Evolutionary conservation across 2,888 invertebrate species (phyloP).

Genomic region (Conus canariensis): DNA sequence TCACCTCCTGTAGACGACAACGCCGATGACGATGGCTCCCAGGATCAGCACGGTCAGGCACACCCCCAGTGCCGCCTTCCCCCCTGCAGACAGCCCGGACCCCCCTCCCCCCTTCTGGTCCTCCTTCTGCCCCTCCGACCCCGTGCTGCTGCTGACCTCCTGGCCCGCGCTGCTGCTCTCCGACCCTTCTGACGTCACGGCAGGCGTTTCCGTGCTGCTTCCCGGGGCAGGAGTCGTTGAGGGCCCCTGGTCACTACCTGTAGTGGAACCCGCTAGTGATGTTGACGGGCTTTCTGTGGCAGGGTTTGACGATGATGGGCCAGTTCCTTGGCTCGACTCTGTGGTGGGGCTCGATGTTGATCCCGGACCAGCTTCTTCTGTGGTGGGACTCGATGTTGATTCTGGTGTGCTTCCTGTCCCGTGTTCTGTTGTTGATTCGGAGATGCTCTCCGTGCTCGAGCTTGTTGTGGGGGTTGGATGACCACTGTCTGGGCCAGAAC

Average conservation of each 20-base stretch:
- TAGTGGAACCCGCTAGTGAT: too few species aligned
- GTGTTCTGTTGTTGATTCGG: not conserved
- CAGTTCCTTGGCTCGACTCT: too few species aligned
- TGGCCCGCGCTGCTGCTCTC: not conserved
- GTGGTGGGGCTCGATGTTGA: too few species aligned
- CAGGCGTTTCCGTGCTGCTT: not conserved
- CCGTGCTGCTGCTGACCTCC: not conserved
- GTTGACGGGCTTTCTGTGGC: too few species aligned
- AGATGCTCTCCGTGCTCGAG: not conserved
- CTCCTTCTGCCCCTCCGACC: not conserved
- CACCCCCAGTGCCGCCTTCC: constrained; percentile 35
- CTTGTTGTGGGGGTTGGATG: not conserved
- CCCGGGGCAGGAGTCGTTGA: not conserved
- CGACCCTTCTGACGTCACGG: not conserved
- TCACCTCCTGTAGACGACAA: constrained; percentile 24
- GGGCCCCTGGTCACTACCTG: too few species aligned
- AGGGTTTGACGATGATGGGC: too few species aligned
- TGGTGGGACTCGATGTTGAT: not conserved
- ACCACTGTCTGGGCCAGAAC: not conserved
- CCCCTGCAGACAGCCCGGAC: constrained; percentile 14
- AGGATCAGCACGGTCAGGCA: constrained; percentile 25
- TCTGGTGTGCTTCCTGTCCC: too few species aligned
- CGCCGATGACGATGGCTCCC: constrained; percentile 12
- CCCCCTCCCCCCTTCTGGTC: not conserved
- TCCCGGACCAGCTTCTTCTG: not conserved